Conservation (phyloP, 2,797 vertebrate species). For the Propithecus perrieri region DNA sequence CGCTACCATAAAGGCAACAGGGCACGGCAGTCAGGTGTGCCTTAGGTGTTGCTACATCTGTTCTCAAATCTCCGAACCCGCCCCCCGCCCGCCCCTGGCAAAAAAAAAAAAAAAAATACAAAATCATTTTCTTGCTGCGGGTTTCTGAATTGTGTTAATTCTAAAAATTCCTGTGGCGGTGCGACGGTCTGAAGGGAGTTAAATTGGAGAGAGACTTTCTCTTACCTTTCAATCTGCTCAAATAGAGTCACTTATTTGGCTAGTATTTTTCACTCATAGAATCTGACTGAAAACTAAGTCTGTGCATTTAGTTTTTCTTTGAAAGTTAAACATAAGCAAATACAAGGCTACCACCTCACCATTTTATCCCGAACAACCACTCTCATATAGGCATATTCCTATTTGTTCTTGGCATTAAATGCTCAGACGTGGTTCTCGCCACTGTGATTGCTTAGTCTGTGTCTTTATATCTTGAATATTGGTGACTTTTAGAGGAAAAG, state of each 20-base stretch:
- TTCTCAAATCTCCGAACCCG: not conserved
- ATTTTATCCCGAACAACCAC: not conserved
- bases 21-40: not conserved
- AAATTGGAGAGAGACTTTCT: not conserved
- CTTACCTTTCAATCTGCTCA: not conserved
- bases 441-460: not conserved
- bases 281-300: not conserved
- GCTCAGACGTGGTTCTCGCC: not conserved
- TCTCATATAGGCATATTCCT: not conserved
- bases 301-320: not conserved
- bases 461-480: not conserved
- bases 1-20: not conserved
- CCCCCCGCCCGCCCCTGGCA: too few species aligned
- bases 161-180: not conserved
- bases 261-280: not conserved
- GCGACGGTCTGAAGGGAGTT: not conserved
- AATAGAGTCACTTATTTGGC: not conserved
- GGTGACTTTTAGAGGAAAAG: not conserved
- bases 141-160: not conserved
- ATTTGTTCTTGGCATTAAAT: not conserved
- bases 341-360: not conserved
- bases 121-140: not conserved
- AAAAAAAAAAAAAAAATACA: too few species aligned
- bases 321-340: not conserved
- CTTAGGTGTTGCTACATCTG: not conserved